Base-by-base conservation (phyloP, 2,797 vertebrate species). In the Parauchenoglanis ngamensis region DNA sequence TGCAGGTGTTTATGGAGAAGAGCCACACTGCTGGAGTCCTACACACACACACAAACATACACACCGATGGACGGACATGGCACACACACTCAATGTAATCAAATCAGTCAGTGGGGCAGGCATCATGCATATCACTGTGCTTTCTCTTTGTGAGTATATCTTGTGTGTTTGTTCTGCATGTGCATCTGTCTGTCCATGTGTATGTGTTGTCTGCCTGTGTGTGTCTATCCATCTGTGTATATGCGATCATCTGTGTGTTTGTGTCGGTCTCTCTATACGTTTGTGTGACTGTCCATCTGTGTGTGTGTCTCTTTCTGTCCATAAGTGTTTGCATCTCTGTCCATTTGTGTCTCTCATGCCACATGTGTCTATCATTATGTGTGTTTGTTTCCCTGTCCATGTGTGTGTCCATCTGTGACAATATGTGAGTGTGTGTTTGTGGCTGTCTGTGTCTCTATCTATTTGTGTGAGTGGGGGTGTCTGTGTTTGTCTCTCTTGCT, bases 1-100 rank as follows among this genome's bases (percentile, higher is more conserved):
- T 98, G 98, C 72, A 99, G 96, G 87, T 99, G 98, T 87, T 99
- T 99, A 95, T 99, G 98, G 63, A 99, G 97, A 65, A 99, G 93
- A 13, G 98, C 97, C 91, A 99, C 98, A 17, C 98, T 99, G 94
- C 98, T 99, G 83, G 97, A 99, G 92, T 96, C 97, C 98, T 99
- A 21, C 40, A 68, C 5, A 57, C n/a, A 40, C 8, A 67, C 46
- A 57, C 35, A n/a, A 11, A 61, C 17, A 61, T 10, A 61, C 54
- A 59, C 56, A 40, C 52, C 35, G 35, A 40, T 40, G 35, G 28
- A 28, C 44, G 49, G 40, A 75, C 72, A 75, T 19, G 21, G 46
- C 44, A 73, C 72, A 49, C 13, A 56, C n/a, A 10, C 8, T 17
- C 70, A 46, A 40, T 31, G 15, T 21, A 40, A 21, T 11, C 73